phyloP scores from a whole-genome alignment of 2,888 invertebrate genomes.

The Rhingia rostrata region DNA sequence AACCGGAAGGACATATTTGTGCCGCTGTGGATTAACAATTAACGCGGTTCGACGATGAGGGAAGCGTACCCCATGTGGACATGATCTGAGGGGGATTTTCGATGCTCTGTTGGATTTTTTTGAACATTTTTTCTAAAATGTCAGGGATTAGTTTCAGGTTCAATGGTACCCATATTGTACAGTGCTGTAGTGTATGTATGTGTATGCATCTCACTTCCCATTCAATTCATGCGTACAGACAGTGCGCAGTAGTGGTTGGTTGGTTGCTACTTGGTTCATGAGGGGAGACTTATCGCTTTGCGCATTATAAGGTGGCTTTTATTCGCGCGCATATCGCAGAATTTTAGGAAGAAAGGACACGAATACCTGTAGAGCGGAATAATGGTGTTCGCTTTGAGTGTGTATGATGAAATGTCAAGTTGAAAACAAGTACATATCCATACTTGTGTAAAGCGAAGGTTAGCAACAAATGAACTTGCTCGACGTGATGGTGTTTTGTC shows the following conservation, averaged over 20 bases:
- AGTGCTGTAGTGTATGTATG: constrained; percentile 14
- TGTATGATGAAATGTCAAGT: constrained; percentile 61
- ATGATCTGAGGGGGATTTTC: constrained; percentile 34
- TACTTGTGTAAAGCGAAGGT: constrained; percentile 15
- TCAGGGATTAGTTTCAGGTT: constrained; percentile 72
- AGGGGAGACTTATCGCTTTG: constrained; percentile 25
- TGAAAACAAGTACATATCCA: constrained; percentile 55
- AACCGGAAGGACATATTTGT: constrained; percentile 73
- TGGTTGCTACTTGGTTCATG: constrained; percentile 2
- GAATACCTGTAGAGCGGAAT: constrained; percentile 68
- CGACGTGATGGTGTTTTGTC: not conserved
- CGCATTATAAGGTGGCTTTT: constrained; percentile 45
- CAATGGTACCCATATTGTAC: constrained; percentile 43
- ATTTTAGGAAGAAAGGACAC: constrained; percentile 22
- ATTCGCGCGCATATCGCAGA: constrained; percentile 35
- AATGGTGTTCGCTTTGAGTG: constrained; percentile 50
- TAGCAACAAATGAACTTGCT: constrained; percentile 5
- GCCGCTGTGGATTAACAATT: constrained; percentile 60
- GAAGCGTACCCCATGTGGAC: constrained; percentile 49
- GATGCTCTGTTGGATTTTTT: constrained; percentile 31
- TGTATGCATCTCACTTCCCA: constrained; percentile 43
- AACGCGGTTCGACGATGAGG: constrained; percentile 30
- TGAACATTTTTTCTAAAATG: constrained; percentile 37
- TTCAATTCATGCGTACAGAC: constrained; percentile 35
- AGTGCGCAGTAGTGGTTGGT: constrained; percentile 37